Base-by-base conservation (phyloP, 2,797 vertebrate species). In the Neosalanx taihuensis region DNA sequence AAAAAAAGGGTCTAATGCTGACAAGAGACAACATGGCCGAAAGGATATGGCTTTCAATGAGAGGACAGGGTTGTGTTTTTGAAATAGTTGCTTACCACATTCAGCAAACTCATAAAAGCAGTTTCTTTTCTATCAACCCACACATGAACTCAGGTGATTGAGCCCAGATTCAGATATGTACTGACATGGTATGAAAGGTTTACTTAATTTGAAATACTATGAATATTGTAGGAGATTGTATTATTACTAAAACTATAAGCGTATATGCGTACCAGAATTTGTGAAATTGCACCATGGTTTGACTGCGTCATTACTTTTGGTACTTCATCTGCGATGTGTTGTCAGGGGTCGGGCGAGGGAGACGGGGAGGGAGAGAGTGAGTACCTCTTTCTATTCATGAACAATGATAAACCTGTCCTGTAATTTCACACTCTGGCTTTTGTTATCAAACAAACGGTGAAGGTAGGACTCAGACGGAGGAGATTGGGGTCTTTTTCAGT, bases 1-100 rank as follows among this genome's bases (percentile, higher is more conserved):
- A 56, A 72, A 72, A 73, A 77, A 79, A 79, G 79, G 74, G 79
- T 70, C 18, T 46, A 59, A 72, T 76, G 75, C 76, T 69, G 74
- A 79, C 78, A 79, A 69, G 76, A 70, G 76, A 61, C 57, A 62
- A 74, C 69, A 76, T 62, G 64, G 66, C 67, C 18, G 66, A 53
- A 72, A 73, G 49, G 58, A 72, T 73, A 69, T 63, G 72, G 72
- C 72, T 73, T 63, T 46, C 41, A 46, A 73, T 72, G 41, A 76
- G 67, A 74, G 56, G 56, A 29, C n/a, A 9, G 4, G 3, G 29
- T 23, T 5, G 29, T 59, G 67, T 69, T 64, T 68, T 65, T 33
- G 12, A 31, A 17, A 15, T 17, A 18, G 29, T 31, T 63, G 29
- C 29, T 6, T 30, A 31, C 15, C 29, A 35, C 29, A 63, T 35